Evolutionary conservation across 2,113 vertebrate species (phyloP), one percentile per base, ranked within the genome.

Genomic region (Hemicordylus capensis): DNA sequence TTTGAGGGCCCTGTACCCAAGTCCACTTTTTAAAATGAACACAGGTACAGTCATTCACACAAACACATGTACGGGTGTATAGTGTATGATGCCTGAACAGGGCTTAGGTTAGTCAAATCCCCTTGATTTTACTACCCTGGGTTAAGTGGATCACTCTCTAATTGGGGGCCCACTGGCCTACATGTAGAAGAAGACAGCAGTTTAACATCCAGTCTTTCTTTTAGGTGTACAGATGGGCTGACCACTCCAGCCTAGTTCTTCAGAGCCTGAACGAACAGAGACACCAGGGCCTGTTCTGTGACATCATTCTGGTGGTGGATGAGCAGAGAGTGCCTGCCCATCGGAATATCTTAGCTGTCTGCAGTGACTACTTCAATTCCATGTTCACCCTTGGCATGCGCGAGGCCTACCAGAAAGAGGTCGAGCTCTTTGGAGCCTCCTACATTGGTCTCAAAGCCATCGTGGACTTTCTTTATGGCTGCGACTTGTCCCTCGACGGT

Each of bases 301-400:
- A 99, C 3, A 96, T 99, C 17, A 93, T 98, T n/a, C 96, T 99
- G 4, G 96, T 99, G 92, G 98, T 97, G 0, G 97, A 98, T 0
- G 96, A 97, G 3, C 97, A 97, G 94, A 91, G 95, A 0, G 91
- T 99, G 56, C 96, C 97, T 0, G 98, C 98, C 28, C 98, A 99
- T 93, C 94, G 98, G 10, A 98, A 98, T 86, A 94, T 99, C 20
- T 96, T 99, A 10, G 98, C 98, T 0, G 95, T 98, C 75, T 99
- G 97, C 95, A 99, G 98, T 0, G 97, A 98, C 56, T 99, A 99
- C 91, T 99, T 99, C 95, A 97, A 99, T 76, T 98, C 98, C 19
- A 99, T 99, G 98, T 99, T 99, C 95, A 99, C 98, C 14, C 91
- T 98, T 67, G 98, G 98, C 76, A 99, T 99, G 98, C 96, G 96